Evolutionary conservation across 23 tunicate species (phyloP).

Genomic region (Trididemnum nubilum): DNA sequence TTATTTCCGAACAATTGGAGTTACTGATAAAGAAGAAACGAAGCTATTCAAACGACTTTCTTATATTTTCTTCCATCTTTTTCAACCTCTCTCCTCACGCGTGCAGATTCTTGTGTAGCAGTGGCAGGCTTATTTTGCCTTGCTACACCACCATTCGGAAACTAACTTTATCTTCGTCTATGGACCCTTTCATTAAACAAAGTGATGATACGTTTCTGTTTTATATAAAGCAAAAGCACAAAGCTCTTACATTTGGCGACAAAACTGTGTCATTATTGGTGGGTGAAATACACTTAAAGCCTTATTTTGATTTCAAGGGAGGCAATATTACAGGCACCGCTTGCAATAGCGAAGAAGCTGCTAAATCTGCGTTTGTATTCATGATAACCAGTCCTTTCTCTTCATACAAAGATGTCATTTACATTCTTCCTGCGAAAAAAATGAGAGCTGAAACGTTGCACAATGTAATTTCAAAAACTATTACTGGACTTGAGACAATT

Average conservation of each 20-base stretch:
- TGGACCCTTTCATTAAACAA: slow-evolving; percentile 11
- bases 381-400: slow-evolving; percentile 23
- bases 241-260: slow-evolving; percentile 11
- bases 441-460: slow-evolving; percentile 8
- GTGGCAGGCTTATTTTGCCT: slow-evolving; percentile 10
- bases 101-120: slow-evolving; percentile 17
- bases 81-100: slow-evolving; percentile 22
- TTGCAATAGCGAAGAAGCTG: slow-evolving; percentile 1
- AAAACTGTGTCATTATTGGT: slow-evolving; percentile 14
- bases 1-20: slow-evolving; percentile 16
- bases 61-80: slow-evolving; percentile 10
- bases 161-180: not conserved
- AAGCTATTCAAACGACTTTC: not conserved
- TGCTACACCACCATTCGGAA: slow-evolving; percentile 18
- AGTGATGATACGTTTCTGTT: slow-evolving; percentile 11
- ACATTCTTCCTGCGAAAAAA: not conserved
- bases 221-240: slow-evolving; percentile 27
- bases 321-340: slow-evolving; percentile 20
- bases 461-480: not conserved
- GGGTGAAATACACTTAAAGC: slow-evolving; percentile 16
- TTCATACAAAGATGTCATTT: slow-evolving; percentile 17
- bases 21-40: not conserved
- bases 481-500: slow-evolving; percentile 11
- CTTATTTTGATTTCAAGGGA: slow-evolving; percentile 23
- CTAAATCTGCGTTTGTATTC: slow-evolving; percentile 15